Evolutionary conservation across 2,113 vertebrate species (phyloP), one percentile per base, ranked within the genome.

Genomic region (Mormoops blainvillei): DNA sequence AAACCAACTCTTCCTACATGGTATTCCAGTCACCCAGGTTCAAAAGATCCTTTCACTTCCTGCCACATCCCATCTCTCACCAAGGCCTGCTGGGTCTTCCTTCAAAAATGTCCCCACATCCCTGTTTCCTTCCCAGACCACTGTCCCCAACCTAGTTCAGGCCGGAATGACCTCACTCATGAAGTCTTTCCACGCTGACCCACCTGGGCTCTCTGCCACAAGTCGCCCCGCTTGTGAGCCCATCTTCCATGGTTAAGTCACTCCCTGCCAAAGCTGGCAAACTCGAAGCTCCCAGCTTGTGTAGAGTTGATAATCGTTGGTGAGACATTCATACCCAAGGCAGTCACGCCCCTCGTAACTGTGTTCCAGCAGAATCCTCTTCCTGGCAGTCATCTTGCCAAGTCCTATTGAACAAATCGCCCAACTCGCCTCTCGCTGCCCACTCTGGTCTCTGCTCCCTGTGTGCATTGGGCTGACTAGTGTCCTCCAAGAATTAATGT

Each of bases 191-290:
- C 56, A 36, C 26, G n/a, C 0, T 2, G 67, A 76, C 41, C 36
- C 14, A 24, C 19, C 63, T 52, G 56, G 36, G 12, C 18, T 43
- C 19, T 52, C 58, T 70, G 78, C 50, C 45, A 48, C 67, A 24
- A 48, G 16, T 2, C 0, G 0, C 3, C 31, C 41, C 15, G 8
- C 28, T n/a, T 2, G 5, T 31, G 80, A 80, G 36, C 8, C 11
- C 8, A 26, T 36, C 36, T 73, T 56, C 74, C n/a, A 63, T 14
- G 11, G 70, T 31, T 38, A 36, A 28, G 19, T 22, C 20, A 71
- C 65, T 41, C 12, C 33, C 63, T 13, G 4, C 38, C 41, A 56
- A 41, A 68, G 56, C 6, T 18, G 9, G 16, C n/a, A 67, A 45
- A 61, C 41, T 36, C 28, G 33, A 70, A 38, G 68, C 58, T 50